phyloP scores from a whole-genome alignment of 2,888 invertebrate genomes.

The Anoplius nigerrimus region DNA sequence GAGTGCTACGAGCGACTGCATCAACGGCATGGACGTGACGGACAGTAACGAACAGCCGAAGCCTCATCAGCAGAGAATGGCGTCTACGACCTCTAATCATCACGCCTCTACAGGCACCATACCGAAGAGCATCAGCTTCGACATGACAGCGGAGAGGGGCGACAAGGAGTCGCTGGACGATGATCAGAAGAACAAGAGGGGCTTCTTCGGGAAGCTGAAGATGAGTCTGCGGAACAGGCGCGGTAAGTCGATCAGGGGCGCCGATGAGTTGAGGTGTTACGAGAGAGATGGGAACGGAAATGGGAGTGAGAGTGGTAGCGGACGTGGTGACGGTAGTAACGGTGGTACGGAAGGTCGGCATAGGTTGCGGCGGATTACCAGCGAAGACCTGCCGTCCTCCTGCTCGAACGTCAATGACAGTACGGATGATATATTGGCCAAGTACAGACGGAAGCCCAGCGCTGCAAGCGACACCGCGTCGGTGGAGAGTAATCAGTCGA shows the following conservation, averaged over 20 bases:
- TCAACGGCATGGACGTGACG: conserved; percentile 9
- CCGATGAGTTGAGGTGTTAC: conserved; percentile 72
- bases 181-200: conserved; percentile 78
- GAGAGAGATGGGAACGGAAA: conserved; percentile 48
- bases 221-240: conserved; percentile 82
- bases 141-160: conserved; percentile 90
- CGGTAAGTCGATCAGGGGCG: conserved; percentile 76
- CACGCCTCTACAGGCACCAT: conserved; percentile 86
- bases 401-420: conserved; percentile 77
- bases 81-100: conserved; percentile 31
- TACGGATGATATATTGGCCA: conserved; percentile 95
- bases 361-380: conserved; percentile 70
- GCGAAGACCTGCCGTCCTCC: conserved; percentile 71
- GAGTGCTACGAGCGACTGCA: conserved; percentile 55
- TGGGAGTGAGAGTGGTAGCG: conserved; percentile 47
- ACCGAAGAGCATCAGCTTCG: conserved; percentile 94
- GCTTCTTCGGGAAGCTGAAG: conserved; percentile 85
- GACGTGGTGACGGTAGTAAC: conserved; percentile 57
- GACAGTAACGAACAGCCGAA: not conserved
- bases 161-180: conserved; percentile 80
- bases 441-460: conserved; percentile 87
- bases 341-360: conserved; percentile 53
- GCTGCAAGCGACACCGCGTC: conserved; percentile 77
- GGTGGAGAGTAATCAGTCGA: conserved; percentile 71
- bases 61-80: too few species aligned